Conservation (phyloP, 2,113 vertebrate genomes). For the Camelus dromedarius region DNA sequence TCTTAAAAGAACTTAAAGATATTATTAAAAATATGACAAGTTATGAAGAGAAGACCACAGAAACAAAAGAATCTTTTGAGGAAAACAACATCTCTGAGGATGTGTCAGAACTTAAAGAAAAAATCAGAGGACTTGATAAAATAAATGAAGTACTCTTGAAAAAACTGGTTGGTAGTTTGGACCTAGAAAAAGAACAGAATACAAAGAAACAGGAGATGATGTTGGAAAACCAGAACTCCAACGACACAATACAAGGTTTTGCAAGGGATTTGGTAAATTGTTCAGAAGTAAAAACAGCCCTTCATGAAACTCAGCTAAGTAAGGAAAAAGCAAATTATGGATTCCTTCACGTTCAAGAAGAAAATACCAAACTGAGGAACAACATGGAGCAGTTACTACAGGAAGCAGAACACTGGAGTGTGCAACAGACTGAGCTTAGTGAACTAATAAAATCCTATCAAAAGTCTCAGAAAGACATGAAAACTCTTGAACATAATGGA, state of each 20-base stretch:
- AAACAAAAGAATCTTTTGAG: not conserved
- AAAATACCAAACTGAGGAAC: not conserved
- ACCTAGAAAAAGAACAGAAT: not conserved
- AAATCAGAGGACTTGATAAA: not conserved
- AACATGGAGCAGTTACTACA: slow-evolving; percentile 70
- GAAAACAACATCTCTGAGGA: not conserved
- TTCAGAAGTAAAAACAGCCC: not conserved
- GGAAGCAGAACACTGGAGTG: slow-evolving; percentile 71
- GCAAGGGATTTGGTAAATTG: not conserved
- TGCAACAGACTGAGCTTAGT: slow-evolving; percentile 64
- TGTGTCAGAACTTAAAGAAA: not conserved
- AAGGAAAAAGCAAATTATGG: not conserved
- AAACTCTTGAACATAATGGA: not conserved
- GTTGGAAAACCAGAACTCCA: not conserved
- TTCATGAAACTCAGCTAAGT: not conserved
- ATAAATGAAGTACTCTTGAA: slow-evolving; percentile 2
- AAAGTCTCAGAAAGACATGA: slow-evolving; percentile 23
- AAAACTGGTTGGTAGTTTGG: not conserved
- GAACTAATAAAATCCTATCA: slow-evolving; percentile 37
- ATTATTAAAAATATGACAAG: not conserved
- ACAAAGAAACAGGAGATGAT: not conserved
- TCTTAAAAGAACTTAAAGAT: slow-evolving; percentile 61
- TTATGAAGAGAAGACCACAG: not conserved
- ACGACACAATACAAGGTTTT: not conserved
- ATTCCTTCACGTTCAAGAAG: not conserved